A percentile compares a stretch with the other conserved stretches of the same genome.
phyloP scores from a whole-genome alignment of 1,140 invertebrate genomes.

The Chelonus insularis region DNA sequence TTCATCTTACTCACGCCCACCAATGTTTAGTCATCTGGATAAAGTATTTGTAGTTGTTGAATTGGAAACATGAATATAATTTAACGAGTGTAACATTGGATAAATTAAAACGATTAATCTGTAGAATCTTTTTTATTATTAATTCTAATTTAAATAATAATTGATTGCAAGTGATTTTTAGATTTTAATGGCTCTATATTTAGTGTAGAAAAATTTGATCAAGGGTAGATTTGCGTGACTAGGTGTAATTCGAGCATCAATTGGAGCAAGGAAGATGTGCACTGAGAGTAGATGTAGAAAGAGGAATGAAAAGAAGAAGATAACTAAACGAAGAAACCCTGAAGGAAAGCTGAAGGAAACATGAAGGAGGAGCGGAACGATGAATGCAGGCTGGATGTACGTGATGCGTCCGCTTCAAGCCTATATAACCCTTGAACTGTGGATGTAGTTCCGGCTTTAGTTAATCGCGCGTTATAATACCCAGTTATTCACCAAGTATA shows the following conservation, averaged over 20 bases:
- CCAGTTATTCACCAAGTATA: constrained; percentile 27
- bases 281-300: constrained; percentile 4
- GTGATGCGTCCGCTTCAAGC: constrained; percentile 24
- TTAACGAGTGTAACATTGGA: no score
- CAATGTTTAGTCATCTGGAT: no score
- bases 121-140: no score
- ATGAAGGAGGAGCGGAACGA: constrained; percentile 21
- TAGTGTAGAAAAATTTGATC: constrained; percentile 17
- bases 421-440: constrained; percentile 36
- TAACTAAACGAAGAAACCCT: background rate
- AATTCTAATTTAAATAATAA: no score
- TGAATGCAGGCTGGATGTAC: constrained; percentile 21
- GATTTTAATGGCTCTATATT: no score
- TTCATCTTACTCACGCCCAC: constrained; percentile 17
- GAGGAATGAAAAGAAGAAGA: background rate
- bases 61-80: no score
- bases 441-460: constrained; percentile 34
- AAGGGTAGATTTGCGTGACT: constrained; percentile 22
- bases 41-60: no score
- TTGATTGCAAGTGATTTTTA: no score
- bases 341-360: constrained; percentile 6
- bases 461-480: constrained; percentile 36
- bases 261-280: constrained; percentile 1
- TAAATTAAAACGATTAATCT: no score
- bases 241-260: constrained; percentile 21